These are phyloP conservation scores for Macrotis lagotis DNA, from an alignment of 2,113 vertebrate species.

Conservation along the genomic window DNA sequence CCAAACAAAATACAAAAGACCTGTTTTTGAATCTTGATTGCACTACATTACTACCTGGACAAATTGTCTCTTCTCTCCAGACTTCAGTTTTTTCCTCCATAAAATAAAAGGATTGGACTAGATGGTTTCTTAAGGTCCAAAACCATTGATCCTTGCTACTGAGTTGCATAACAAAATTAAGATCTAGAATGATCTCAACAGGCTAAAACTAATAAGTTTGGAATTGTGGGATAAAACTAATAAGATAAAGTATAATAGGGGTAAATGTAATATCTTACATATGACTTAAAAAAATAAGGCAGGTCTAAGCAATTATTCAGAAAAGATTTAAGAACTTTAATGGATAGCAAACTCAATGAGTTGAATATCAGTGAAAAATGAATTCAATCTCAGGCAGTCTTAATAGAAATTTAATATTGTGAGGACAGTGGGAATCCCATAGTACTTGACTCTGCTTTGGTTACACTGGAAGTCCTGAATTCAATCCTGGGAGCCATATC, in stretches of 20 bases:
- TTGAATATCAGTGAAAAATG: background rate
- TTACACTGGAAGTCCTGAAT: background rate
- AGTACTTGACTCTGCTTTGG: background rate
- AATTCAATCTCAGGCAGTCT: background rate
- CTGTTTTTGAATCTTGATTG: background rate
- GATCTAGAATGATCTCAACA: background rate
- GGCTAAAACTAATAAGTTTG: background rate
- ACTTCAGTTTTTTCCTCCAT: background rate
- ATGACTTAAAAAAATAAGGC: background rate
- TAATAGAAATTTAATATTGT: background rate
- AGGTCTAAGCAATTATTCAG: background rate
- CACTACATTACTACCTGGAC: background rate
- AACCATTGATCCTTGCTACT: background rate
- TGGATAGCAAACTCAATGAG: background rate
- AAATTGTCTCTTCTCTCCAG: background rate
- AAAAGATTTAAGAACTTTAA: background rate
- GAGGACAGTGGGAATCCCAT: background rate
- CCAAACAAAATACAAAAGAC: background rate
- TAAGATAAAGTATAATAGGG: background rate
- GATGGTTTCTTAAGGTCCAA: background rate
- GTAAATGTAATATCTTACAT: background rate
- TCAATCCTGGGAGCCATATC: background rate
- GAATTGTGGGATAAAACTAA: background rate
- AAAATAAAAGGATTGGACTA: background rate
- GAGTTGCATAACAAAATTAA: background rate